phyloP scores from a whole-genome alignment of 2,113 vertebrate species.

The Spizaetus ornatus region DNA sequence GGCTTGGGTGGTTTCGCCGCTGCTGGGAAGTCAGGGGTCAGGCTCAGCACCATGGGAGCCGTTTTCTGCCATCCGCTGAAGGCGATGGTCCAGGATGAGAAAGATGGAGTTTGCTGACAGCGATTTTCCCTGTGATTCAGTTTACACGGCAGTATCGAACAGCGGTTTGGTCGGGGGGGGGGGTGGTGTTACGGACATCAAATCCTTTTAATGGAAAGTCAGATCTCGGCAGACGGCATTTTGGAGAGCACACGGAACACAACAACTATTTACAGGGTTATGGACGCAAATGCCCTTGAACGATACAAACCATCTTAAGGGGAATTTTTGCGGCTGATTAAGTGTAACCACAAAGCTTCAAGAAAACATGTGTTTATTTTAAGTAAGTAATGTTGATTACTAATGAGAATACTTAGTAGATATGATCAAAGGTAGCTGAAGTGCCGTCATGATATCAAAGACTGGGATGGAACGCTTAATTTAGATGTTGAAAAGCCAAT shows the following conservation, averaged over 20 bases:
- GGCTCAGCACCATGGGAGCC: not conserved
- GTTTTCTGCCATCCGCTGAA: not conserved
- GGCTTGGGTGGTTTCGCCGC: not conserved
- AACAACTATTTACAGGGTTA: conserved; percentile 47
- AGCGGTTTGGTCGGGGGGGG: not conserved
- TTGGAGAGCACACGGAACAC: not conserved
- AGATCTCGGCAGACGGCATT: not conserved
- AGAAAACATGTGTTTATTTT: conserved; percentile 71
- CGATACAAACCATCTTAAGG: conserved; percentile 56
- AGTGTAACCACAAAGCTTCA: conserved; percentile 60
- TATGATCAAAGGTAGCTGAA: conserved; percentile 68
- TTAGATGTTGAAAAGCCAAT: conserved; percentile 70
- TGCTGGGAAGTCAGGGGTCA: conserved; percentile 9
- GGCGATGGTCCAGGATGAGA: rapidly evolving
- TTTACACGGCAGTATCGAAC: not conserved
- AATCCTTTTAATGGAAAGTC: not conserved
- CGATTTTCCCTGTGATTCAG: rapidly evolving
- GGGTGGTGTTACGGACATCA: not conserved
- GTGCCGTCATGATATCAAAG: conserved; percentile 69
- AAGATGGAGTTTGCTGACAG: not conserved
- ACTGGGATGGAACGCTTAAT: conserved; percentile 67
- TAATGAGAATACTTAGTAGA: conserved; percentile 69
- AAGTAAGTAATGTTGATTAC: conserved; percentile 69
- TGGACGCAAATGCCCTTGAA: conserved; percentile 60
- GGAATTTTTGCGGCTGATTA: conserved; percentile 67